Evolutionary conservation across 1,140 invertebrate species (phyloP).

Genomic region (Drosophila teissieri): DNA sequence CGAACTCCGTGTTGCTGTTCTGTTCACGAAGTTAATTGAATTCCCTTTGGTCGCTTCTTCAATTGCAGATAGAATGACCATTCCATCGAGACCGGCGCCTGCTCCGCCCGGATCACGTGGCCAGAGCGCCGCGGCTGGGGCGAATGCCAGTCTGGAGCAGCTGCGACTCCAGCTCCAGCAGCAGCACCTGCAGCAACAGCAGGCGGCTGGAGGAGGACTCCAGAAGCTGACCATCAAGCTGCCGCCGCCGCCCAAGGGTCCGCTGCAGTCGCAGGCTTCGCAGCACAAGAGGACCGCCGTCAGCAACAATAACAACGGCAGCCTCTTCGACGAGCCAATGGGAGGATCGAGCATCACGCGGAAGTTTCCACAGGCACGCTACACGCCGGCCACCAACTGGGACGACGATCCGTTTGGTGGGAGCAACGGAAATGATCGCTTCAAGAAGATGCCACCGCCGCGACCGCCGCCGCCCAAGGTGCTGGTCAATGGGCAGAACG

Average conservation of each 20-base stretch:
- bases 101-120: slow-evolving; percentile 75
- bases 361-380: slow-evolving; percentile 79
- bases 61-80: slow-evolving; percentile 71
- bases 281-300: slow-evolving; percentile 20
- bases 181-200: slow-evolving; percentile 73
- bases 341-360: slow-evolving; percentile 68
- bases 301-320: slow-evolving; percentile 33
- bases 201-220: slow-evolving; percentile 53
- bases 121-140: slow-evolving; percentile 73
- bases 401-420: slow-evolving; percentile 73
- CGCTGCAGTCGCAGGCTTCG: slow-evolving; percentile 37
- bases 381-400: slow-evolving; percentile 80
- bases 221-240: slow-evolving; percentile 75
- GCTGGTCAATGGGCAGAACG: slow-evolving; percentile 55
- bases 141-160: slow-evolving; percentile 76
- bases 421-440: slow-evolving; percentile 41
- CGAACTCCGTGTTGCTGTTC: background rate
- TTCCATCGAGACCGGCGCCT: slow-evolving; percentile 83
- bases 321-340: slow-evolving; percentile 34
- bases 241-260: slow-evolving; percentile 74
- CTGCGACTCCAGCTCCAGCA: slow-evolving; percentile 76
- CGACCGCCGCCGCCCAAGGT: slow-evolving; percentile 81
- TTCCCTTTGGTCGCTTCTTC: background rate
- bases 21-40: background rate
- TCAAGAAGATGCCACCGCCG: slow-evolving; percentile 78